Percentiles rank a stretch among this genome's conserved stretches.
phyloP scores from a whole-genome alignment of 2,797 vertebrate species.

The Bufotes viridis region DNA sequence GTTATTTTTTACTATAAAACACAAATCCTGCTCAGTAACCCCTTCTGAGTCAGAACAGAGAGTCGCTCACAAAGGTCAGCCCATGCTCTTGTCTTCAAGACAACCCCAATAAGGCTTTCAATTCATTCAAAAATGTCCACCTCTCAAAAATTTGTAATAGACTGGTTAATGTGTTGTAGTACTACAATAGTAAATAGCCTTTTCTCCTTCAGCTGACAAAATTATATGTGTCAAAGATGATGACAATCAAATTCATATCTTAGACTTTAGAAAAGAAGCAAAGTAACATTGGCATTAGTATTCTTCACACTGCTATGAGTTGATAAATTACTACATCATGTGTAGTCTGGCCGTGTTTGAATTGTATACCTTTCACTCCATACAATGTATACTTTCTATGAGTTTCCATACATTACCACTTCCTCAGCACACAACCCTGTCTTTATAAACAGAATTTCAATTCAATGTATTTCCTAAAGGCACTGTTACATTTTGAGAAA shows the following conservation, averaged over 20 bases:
- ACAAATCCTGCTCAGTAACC: too few relatives aligned
- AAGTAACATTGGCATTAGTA: neutral
- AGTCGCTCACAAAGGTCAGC: too few relatives aligned
- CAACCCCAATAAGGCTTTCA: too few relatives aligned
- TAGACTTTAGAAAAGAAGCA: neutral
- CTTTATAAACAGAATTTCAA: constrained; percentile 26
- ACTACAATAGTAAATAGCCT: too few relatives aligned
- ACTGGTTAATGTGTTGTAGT: neutral
- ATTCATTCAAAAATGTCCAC: too few relatives aligned
- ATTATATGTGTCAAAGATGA: neutral
- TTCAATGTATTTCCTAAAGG: constrained; percentile 22
- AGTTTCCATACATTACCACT: constrained; percentile 15
- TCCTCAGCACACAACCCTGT: constrained; percentile 9
- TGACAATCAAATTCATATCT: neutral
- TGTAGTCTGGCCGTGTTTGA: constrained; percentile 45
- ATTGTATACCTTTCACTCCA: constrained; percentile 50
- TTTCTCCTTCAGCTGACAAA: neutral
- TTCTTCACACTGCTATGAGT: neutral
- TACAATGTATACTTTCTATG: constrained; percentile 37
- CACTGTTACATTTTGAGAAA: neutral
- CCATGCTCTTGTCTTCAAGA: too few relatives aligned
- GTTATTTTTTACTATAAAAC: too few relatives aligned
- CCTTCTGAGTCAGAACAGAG: too few relatives aligned
- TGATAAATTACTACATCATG: constrained; percentile 42
- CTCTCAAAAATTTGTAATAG: too few relatives aligned